These are phyloP conservation scores for Hephaestus fuliginosus DNA, from an alignment of 2,797 vertebrate species.

Conservation along the genomic window DNA sequence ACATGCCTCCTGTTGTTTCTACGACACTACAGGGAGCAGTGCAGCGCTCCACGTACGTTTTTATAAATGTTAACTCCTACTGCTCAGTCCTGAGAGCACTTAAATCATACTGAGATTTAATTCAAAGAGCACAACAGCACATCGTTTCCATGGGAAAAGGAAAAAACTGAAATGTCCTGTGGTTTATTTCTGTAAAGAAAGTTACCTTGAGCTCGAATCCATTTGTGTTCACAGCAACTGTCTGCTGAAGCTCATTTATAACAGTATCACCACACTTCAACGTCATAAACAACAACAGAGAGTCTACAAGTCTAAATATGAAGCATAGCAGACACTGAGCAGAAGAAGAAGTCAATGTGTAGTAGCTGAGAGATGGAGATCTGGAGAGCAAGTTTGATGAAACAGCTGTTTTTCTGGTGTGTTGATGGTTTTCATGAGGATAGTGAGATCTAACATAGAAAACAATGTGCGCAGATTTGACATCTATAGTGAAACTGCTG, in stretches of 20 bases:
- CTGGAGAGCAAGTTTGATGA: not conserved
- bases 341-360: not conserved
- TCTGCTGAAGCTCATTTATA: too few relatives aligned
- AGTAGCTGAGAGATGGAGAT: not conserved
- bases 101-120: not conserved
- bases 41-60: not conserved
- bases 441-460: too few relatives aligned
- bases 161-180: not conserved
- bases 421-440: not conserved
- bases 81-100: not conserved
- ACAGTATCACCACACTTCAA: too few relatives aligned
- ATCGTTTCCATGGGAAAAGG: not conserved
- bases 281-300: not conserved
- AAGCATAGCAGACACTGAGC: not conserved
- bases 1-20: not conserved
- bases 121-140: too few relatives aligned
- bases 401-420: not conserved
- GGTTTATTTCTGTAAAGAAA: not conserved
- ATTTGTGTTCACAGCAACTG: not conserved
- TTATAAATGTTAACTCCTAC: not conserved
- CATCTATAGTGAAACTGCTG: too few relatives aligned
- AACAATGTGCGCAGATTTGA: not conserved
- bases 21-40: not conserved
- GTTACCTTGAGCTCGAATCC: not conserved
- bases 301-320: not conserved